phyloP scores from a whole-genome alignment of 1,140 invertebrate species.

The Archegozetes longisetosus region DNA sequence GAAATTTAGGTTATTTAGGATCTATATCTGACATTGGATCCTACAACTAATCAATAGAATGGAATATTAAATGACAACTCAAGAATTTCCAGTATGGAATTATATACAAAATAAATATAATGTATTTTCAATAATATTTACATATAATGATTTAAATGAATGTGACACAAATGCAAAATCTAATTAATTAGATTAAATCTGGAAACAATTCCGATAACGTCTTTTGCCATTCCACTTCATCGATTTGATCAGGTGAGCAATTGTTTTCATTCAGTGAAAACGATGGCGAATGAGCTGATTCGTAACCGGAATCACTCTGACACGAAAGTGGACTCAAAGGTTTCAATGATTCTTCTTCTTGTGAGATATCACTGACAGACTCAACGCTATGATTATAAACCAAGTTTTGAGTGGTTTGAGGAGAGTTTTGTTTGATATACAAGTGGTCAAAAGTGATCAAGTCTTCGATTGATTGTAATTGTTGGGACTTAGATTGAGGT shows the following conservation, averaged over 20 bases:
- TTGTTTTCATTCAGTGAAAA: background rate
- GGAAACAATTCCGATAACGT: background rate
- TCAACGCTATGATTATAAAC: too few species aligned
- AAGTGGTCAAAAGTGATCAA: too few species aligned
- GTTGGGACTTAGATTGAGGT: background rate
- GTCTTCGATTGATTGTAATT: background rate
- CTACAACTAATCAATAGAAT: too few species aligned
- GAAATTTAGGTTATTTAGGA: too few species aligned
- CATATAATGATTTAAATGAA: background rate
- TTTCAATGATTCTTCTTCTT: too few species aligned
- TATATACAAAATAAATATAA: background rate
- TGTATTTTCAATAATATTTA: background rate
- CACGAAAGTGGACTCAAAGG: background rate
- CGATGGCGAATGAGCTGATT: background rate
- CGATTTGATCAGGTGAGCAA: background rate
- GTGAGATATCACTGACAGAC: too few species aligned
- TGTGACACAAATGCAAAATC: background rate
- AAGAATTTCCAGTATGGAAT: background rate
- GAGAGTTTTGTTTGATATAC: too few species aligned
- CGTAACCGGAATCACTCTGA: background rate
- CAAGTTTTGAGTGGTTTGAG: too few species aligned
- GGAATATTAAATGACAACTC: too few species aligned
- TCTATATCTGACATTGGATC: too few species aligned
- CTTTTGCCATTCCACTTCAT: background rate
- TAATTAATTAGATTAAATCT: background rate